Base-by-base conservation (phyloP, 2,888 invertebrate species). In the Alviniconcha strummeri region DNA sequence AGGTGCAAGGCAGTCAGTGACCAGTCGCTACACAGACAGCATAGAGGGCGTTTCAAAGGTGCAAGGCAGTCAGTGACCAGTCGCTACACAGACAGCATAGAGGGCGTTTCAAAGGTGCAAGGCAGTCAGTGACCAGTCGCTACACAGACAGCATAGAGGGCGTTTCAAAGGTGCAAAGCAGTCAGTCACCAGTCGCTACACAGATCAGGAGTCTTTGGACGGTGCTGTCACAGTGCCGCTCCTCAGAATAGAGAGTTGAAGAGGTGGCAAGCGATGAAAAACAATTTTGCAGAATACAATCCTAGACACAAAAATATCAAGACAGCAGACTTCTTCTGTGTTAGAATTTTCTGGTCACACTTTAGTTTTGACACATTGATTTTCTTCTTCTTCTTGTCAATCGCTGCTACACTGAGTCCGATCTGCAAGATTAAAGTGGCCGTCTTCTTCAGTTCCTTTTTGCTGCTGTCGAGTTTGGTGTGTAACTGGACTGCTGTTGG, bases 111-210 rank as follows among this genome's bases (percentile, higher is more conserved):
- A 36, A 78, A 13, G 57, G 60, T 78, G 78, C 60, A 52, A n/a
- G 36, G 52, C 52, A 78, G 78, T 36, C 60, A 78, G 13, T n/a
- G 9, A 36, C 36, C 36, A 36, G 36, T 36, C 36, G 3, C 36
- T n/a, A n/a, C 36, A 7, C 78, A 78, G 78, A 60, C 78, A 78
- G 78, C 13, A 36, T 78, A 9, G 64, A 78, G 57, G 57, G 64
- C 36, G 78, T 78, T 60, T 11, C 60, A 36, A 78, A 13, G 57
- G 60, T 78, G 78, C 60, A 52, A n/a, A 52, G 52, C 52, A 78
- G 78, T 36, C 60, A 78, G 13, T n/a, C 0, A 36, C 36, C 36
- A 36, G 36, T 36, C 36, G 3, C 36, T 36, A 36, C 36, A 36
- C 36, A 36, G 36, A 36, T 36, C 36, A 1, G 36, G 36, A 36